A percentile compares a stretch with the other conserved stretches of the same genome.
Conservation (phyloP, 2,888 invertebrate genomes). For the Brenthis hecate region DNA sequence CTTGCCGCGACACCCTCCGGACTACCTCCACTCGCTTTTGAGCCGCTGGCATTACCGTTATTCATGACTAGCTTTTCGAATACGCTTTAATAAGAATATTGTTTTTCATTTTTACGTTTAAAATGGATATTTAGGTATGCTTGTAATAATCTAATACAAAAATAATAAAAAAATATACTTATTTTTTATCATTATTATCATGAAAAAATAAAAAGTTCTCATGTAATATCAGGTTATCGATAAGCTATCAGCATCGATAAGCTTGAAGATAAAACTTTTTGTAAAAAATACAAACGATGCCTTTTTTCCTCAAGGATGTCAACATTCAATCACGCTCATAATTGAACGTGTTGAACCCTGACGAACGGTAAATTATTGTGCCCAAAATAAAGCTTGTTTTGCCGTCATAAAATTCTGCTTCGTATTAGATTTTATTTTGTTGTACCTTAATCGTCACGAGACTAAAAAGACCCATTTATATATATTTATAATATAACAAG, state of each 20-base stretch:
- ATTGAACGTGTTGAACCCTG: constrained; percentile 40
- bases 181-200: no score
- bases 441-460: constrained; percentile 20
- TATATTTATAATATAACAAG: no score
- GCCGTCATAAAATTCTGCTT: constrained; percentile 29
- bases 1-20: constrained; percentile 19
- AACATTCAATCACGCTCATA: constrained; percentile 40
- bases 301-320: constrained; percentile 29
- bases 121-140: no score
- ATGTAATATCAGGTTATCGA: no score
- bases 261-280: not conserved
- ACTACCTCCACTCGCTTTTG: not conserved
- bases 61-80: constrained; percentile 8
- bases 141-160: no score
- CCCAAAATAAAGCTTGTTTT: constrained; percentile 33
- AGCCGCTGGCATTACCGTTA: constrained; percentile 9
- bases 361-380: constrained; percentile 32
- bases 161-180: no score
- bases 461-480: no score
- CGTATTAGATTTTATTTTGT: constrained; percentile 14
- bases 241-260: not conserved
- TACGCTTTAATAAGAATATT: not conserved
- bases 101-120: not conserved
- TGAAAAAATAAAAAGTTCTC: no score
- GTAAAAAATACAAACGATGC: constrained; percentile 16